Conservation (phyloP, 2,888 invertebrate species). For the Ptilodon capucinus region DNA sequence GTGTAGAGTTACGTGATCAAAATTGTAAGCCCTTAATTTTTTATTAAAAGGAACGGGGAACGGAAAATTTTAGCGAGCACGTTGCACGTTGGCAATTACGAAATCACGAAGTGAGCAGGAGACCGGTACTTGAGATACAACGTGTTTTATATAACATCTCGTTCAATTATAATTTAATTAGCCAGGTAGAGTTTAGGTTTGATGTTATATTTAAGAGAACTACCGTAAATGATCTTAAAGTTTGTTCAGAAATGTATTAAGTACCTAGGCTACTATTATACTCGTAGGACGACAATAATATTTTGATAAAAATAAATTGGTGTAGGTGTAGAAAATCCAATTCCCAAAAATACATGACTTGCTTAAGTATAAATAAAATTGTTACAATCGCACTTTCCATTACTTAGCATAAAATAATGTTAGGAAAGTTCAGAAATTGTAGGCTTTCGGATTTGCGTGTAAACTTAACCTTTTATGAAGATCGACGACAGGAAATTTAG, state of each 20-base stretch:
- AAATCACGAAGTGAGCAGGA: not conserved
- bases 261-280: too few relatives aligned
- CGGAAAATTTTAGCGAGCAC: not conserved
- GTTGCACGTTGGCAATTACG: not conserved
- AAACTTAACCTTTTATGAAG: conserved; percentile 16
- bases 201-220: too few relatives aligned
- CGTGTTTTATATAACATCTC: not conserved
- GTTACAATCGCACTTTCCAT: not conserved
- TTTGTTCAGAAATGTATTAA: too few relatives aligned
- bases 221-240: too few relatives aligned
- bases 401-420: not conserved
- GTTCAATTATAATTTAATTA: too few relatives aligned
- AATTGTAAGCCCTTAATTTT: too few relatives aligned
- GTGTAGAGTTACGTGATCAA: not conserved
- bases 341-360: too few relatives aligned
- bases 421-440: not conserved
- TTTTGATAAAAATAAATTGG: too few relatives aligned
- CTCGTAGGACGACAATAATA: too few relatives aligned
- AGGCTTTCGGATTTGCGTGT: conserved; percentile 3
- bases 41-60: too few relatives aligned
- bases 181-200: not conserved
- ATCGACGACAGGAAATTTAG: conserved; percentile 23
- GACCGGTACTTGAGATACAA: not conserved
- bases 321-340: too few relatives aligned
- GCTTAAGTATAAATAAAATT: too few relatives aligned